Evolutionary conservation across 1,140 invertebrate genomes (phyloP).

Genomic region (Drosophila nikananu): DNA sequence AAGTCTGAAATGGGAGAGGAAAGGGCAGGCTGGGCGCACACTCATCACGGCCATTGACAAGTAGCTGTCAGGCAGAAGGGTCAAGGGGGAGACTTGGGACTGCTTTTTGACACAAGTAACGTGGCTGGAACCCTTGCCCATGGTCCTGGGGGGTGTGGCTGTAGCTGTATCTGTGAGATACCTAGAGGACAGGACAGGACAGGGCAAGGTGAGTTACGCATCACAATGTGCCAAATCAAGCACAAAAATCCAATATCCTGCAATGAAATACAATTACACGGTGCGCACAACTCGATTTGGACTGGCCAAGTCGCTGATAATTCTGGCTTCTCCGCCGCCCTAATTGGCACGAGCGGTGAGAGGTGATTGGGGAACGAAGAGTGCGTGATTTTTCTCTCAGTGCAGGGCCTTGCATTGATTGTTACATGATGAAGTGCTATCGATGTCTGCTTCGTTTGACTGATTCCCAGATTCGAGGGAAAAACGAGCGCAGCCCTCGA

Average conservation of each 20-base stretch:
- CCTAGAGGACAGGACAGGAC: neutral
- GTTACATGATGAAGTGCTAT: constrained; percentile 81
- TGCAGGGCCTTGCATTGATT: constrained; percentile 64
- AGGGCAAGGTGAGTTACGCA: constrained; percentile 7
- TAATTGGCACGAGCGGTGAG: constrained; percentile 38
- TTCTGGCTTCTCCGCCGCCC: constrained; percentile 15
- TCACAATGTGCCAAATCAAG: constrained; percentile 79
- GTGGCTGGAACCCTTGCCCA: constrained; percentile 44
- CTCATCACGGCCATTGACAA: constrained; percentile 79
- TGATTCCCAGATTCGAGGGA: constrained; percentile 79
- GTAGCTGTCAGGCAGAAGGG: constrained; percentile 72
- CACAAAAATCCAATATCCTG: constrained; percentile 79
- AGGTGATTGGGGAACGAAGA: neutral
- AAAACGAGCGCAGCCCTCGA: constrained; percentile 70
- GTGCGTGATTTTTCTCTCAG: constrained; percentile 46
- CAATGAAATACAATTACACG: constrained; percentile 78
- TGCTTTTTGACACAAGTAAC: constrained; percentile 71
- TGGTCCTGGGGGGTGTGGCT: constrained; percentile 15
- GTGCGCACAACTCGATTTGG: constrained; percentile 37
- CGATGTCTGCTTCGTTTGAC: constrained; percentile 82
- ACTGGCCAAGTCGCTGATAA: constrained; percentile 27
- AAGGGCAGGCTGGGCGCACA: constrained; percentile 27
- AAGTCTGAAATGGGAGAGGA: neutral
- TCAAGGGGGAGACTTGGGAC: constrained; percentile 43
- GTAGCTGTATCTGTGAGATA: neutral